Conservation (phyloP, 2,113 vertebrate genomes). For the Xerus inauris region DNA sequence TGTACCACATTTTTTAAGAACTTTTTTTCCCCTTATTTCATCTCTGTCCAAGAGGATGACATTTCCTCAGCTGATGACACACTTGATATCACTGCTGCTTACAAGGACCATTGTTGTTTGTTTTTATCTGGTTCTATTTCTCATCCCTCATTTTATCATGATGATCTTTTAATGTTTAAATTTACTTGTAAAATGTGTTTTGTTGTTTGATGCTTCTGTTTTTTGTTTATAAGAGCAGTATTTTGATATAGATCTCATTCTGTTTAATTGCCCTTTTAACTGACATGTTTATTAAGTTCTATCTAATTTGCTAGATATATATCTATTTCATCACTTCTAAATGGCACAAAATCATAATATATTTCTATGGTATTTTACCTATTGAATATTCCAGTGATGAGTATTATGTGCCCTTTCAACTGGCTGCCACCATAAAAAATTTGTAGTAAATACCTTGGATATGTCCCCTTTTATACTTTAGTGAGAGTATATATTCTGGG, state of each 20-base stretch:
- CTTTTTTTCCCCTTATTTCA: not conserved
- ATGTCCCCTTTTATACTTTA: not conserved
- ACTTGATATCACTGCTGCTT: not conserved
- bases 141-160: not conserved
- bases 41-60: not conserved
- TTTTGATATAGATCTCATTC: not conserved
- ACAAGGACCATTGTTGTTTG: not conserved
- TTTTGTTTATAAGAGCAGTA: not conserved
- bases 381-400: not conserved
- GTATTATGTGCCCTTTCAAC: not conserved
- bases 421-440: not conserved
- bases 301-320: not conserved
- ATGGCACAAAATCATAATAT: not conserved
- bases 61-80: not conserved
- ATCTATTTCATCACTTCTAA: not conserved
- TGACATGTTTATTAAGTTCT: not conserved
- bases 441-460: not conserved
- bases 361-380: not conserved
- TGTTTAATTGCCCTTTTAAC: not conserved
- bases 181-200: not conserved
- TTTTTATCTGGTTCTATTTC: conserved; percentile 36
- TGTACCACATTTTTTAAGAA: too few species aligned
- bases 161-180: not conserved
- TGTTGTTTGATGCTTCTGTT: not conserved
- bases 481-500: not conserved